These are phyloP conservation scores for Hiodon tergisus DNA, from an alignment of 2,113 vertebrate species.

Conservation along the genomic window DNA sequence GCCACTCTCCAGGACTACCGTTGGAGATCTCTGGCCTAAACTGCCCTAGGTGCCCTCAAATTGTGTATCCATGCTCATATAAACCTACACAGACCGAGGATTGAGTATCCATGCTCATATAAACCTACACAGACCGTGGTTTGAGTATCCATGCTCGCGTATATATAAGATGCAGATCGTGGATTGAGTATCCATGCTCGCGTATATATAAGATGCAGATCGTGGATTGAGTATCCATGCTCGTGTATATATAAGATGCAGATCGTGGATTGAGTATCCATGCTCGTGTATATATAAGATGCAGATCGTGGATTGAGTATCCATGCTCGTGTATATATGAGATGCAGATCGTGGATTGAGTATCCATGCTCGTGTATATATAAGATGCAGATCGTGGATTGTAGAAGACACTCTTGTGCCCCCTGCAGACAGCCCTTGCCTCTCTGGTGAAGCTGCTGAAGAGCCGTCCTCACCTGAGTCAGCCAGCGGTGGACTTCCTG, in stretches of 20 bases:
- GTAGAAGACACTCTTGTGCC: not conserved
- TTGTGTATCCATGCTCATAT: not conserved
- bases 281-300: not conserved
- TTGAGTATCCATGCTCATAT: no score
- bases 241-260: no score
- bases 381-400: not conserved
- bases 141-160: not conserved
- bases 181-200: not conserved
- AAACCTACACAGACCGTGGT: no score
- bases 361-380: not conserved
- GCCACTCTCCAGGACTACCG: no score
- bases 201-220: not conserved
- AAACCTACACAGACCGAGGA: not conserved
- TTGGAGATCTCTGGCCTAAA: not conserved
- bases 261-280: not conserved
- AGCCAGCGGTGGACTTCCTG: conserved; percentile 83
- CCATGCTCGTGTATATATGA: not conserved
- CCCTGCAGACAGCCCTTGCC: conserved; percentile 75
- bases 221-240: not conserved
- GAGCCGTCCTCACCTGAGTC: conserved; percentile 82
- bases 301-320: not conserved
- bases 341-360: not conserved
- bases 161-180: not conserved
- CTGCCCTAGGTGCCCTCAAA: not conserved
- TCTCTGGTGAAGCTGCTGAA: conserved; percentile 88